Conservation (phyloP, 1,140 invertebrate genomes). For the Bombus affinis region DNA sequence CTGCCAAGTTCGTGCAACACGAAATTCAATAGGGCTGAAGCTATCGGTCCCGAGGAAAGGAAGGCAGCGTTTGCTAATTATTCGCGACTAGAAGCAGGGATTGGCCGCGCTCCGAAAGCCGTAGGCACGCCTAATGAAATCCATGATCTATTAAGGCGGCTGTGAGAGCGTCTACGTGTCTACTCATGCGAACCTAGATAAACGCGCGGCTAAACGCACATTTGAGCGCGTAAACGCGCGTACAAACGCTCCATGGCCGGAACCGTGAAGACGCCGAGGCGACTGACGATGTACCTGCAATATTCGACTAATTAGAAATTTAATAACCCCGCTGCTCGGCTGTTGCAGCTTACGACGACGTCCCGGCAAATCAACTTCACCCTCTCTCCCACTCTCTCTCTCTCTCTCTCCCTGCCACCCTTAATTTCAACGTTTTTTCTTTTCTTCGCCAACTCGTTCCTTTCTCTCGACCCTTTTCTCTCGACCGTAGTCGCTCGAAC, state of each 20-base stretch:
- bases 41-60: neutral
- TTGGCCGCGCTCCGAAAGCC: conserved; percentile 36
- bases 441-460: neutral
- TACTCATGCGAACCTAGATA: conserved; percentile 16
- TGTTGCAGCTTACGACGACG: conserved; percentile 65
- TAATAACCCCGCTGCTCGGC: conserved; percentile 70
- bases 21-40: too few relatives aligned
- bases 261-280: conserved; percentile 38
- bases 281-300: conserved; percentile 60
- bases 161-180: conserved; percentile 33
- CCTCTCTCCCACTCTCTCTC: neutral
- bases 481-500: neutral
- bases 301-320: conserved; percentile 79
- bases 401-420: neutral
- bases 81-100: conserved; percentile 55
- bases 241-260: conserved; percentile 18
- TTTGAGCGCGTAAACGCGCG: conserved; percentile 36
- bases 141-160: conserved; percentile 70
- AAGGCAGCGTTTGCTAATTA: conserved; percentile 65
- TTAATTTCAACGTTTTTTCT: neutral
- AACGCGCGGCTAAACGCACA: conserved; percentile 27
- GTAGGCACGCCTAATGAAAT: conserved; percentile 70
- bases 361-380: conserved; percentile 35
- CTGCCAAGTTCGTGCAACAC: neutral
- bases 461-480: neutral